These are phyloP conservation scores for Mechanitis mazaeus DNA, from an alignment of 2,888 invertebrate species.

Conservation along the genomic window DNA sequence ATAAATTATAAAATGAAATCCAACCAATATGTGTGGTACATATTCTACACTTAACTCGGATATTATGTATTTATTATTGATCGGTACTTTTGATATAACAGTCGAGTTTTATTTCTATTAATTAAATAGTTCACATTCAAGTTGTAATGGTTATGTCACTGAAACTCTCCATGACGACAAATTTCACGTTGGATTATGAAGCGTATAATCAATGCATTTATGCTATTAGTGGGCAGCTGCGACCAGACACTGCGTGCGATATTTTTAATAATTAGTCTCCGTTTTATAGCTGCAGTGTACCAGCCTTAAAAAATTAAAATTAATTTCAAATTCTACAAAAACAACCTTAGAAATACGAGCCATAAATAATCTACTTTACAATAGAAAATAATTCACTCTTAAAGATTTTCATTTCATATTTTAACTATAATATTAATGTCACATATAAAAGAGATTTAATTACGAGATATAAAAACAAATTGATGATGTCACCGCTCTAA, in stretches of 20 bases:
- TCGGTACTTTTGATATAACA: too few species aligned
- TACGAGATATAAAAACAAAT: constrained; percentile 12
- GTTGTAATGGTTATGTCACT: constrained; percentile 14
- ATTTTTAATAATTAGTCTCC: not conserved
- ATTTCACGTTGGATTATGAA: constrained; percentile 18
- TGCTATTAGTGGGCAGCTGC: constrained; percentile 7
- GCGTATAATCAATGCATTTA: constrained; percentile 14
- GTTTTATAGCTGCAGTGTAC: not conserved
- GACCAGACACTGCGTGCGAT: not conserved
- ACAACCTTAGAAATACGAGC: too few species aligned
- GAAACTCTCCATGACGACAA: constrained; percentile 9
- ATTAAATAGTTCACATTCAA: constrained; percentile 18
- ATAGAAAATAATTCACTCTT: too few species aligned
- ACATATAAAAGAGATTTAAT: not conserved
- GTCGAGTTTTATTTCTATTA: not conserved
- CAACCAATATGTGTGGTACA: too few species aligned
- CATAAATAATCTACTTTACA: too few species aligned
- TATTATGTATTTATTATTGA: too few species aligned
- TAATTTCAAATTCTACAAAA: too few species aligned
- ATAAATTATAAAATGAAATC: too few species aligned
- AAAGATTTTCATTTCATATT: too few species aligned
- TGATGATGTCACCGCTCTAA: constrained; percentile 27
- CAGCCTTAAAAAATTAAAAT: too few species aligned
- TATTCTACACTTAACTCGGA: too few species aligned
- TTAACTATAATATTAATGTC: too few species aligned